Conservation (phyloP, 2,888 invertebrate genomes). For the Agrotis exclamationis region DNA sequence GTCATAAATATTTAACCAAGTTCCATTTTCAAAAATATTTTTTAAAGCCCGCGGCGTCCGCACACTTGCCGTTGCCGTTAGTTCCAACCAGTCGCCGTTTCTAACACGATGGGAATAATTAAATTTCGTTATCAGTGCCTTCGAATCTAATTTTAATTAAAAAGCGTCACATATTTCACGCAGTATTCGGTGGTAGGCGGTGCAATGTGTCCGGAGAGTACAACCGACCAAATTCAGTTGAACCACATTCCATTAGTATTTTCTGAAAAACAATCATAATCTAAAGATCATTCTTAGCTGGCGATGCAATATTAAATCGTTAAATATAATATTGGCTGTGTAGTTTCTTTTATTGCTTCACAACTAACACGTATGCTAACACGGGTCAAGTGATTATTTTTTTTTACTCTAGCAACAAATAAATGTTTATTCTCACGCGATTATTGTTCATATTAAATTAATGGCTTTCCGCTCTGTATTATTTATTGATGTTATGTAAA, state of each 20-base stretch:
- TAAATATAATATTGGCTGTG: slow-evolving; percentile 89
- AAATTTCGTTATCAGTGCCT: slow-evolving; percentile 86
- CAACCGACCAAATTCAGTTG: slow-evolving; percentile 76
- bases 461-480: slow-evolving; percentile 74
- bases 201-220: slow-evolving; percentile 79
- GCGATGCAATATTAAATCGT: slow-evolving; percentile 89
- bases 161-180: slow-evolving; percentile 90
- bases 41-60: slow-evolving; percentile 58
- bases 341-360: slow-evolving; percentile 89
- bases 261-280: slow-evolving; percentile 64
- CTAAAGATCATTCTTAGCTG: slow-evolving; percentile 76
- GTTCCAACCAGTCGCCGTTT: slow-evolving; percentile 74
- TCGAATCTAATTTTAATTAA: slow-evolving; percentile 90
- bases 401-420: slow-evolving; percentile 81
- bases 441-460: slow-evolving; percentile 83
- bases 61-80: slow-evolving; percentile 77
- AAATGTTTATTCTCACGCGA: slow-evolving; percentile 88
- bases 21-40: slow-evolving; percentile 63
- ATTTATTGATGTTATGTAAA: slow-evolving; percentile 78
- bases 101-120: slow-evolving; percentile 84
- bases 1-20: slow-evolving; percentile 62
- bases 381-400: slow-evolving; percentile 83
- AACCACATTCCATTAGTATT: slow-evolving; percentile 71
- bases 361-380: slow-evolving; percentile 86
- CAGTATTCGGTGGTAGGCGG: slow-evolving; percentile 89